These are phyloP conservation scores for Caenorhabditis japonica DNA, from an alignment of 2,888 invertebrate species.

Conservation along the genomic window DNA sequence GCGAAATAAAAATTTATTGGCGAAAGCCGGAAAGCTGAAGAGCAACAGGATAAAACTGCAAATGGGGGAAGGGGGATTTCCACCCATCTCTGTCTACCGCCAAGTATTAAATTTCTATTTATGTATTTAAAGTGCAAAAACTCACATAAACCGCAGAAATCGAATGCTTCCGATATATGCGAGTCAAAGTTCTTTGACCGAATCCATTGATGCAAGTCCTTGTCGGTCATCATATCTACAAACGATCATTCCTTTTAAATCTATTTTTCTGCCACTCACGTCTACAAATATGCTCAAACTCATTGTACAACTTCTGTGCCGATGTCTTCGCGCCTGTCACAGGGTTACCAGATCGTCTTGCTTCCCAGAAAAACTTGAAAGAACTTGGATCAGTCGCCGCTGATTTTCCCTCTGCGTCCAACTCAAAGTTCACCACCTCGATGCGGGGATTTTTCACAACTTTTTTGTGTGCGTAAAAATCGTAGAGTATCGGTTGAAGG, in stretches of 20 bases:
- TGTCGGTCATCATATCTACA: constrained; percentile 39
- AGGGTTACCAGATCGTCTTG: constrained; percentile 1
- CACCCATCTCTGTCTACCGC: no score
- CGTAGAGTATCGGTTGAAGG: constrained; percentile 25
- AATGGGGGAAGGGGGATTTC: no score
- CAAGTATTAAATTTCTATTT: no score
- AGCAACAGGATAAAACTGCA: no score
- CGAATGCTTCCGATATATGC: constrained; percentile 45
- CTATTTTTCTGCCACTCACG: constrained; percentile 3
- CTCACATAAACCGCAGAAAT: constrained; percentile 51
- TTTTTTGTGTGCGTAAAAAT: constrained; percentile 25
- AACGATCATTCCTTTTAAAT: not conserved
- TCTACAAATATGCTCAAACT: constrained; percentile 43
- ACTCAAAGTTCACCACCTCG: constrained; percentile 21
- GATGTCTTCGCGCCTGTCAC: constrained; percentile 4
- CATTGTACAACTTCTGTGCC: constrained; percentile 6
- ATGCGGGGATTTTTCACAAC: constrained; percentile 20
- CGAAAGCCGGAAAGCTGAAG: no score
- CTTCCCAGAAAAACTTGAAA: constrained; percentile 37
- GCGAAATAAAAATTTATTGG: no score
- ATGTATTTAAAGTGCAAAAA: not conserved
- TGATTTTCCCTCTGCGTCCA: constrained; percentile 37
- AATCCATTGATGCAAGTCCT: constrained; percentile 32
- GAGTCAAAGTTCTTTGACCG: constrained; percentile 35
- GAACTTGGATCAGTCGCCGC: constrained; percentile 21